These are phyloP conservation scores for Lampris incognitus DNA, from an alignment of 2,113 vertebrate species.

Conservation along the genomic window DNA sequence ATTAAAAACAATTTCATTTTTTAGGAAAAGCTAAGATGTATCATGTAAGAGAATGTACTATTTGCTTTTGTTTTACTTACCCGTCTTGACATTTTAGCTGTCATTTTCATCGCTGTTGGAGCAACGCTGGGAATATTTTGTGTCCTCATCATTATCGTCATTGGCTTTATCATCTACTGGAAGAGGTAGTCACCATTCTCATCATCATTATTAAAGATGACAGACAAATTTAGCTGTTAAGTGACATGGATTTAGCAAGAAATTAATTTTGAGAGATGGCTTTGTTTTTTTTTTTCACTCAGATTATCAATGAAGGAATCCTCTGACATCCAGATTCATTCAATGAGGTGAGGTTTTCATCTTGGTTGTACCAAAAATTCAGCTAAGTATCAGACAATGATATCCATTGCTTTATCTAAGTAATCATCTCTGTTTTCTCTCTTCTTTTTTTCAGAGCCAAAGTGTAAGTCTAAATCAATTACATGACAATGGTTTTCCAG, in stretches of 20 bases:
- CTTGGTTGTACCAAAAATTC: not conserved
- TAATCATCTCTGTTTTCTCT: constrained; percentile 22
- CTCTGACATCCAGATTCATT: constrained; percentile 75
- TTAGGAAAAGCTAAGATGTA: not conserved
- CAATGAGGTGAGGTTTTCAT: constrained; percentile 69
- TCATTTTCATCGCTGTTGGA: constrained; percentile 81
- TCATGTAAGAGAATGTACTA: not conserved
- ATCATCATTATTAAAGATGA: not conserved
- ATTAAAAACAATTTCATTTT: not conserved
- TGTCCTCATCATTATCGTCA: constrained; percentile 70
- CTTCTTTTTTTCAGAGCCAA: constrained; percentile 61
- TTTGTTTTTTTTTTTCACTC: not conserved
- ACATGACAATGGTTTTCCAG: not conserved
- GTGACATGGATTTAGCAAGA: not conserved
- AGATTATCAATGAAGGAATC: constrained; percentile 65
- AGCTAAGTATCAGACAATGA: not conserved
- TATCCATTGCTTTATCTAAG: not conserved
- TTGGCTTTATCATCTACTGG: constrained; percentile 84
- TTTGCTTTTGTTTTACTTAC: not conserved
- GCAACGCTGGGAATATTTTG: constrained; percentile 80
- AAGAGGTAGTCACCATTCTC: constrained; percentile 74
- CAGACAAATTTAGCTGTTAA: not conserved
- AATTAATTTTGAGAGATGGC: not conserved
- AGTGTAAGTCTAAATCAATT: constrained; percentile 72
- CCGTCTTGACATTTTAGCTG: constrained; percentile 55